A percentile compares a stretch with the other conserved stretches of the same genome.
Conservation (phyloP, 2,797 vertebrate species). For the Numenius phaeopus region DNA sequence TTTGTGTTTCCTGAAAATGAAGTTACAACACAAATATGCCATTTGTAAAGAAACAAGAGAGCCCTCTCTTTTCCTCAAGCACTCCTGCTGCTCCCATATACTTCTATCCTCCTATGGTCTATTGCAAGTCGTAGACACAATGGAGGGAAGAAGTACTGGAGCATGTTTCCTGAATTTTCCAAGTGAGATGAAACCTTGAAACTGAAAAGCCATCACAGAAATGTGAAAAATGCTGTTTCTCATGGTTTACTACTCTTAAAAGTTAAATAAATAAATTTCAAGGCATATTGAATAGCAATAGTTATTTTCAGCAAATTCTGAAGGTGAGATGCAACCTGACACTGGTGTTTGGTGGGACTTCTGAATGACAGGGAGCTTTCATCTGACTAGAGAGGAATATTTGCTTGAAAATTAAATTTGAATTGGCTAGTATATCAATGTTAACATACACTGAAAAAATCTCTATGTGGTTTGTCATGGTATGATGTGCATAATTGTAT, state of each 20-base stretch:
- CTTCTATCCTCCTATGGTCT: not conserved
- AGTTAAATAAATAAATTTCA: not conserved
- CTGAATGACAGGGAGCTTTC: not conserved
- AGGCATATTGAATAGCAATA: not conserved
- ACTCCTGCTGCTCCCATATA: not conserved
- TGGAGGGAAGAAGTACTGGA: not conserved
- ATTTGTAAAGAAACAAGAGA: not conserved
- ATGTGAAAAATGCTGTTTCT: not conserved
- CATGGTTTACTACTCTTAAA: not conserved
- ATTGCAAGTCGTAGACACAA: not conserved
- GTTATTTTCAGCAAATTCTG: not conserved
- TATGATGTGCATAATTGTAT: not conserved
- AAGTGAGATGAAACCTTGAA: not conserved
- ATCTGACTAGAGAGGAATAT: not conserved
- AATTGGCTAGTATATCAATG: not conserved
- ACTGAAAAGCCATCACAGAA: not conserved
- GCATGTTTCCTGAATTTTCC: not conserved
- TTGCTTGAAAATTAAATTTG: not conserved
- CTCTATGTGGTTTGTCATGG: not conserved
- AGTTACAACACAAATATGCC: not conserved
- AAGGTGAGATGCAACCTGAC: not conserved
- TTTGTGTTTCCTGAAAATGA: conserved; percentile 87
- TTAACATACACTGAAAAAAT: not conserved
- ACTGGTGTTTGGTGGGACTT: not conserved
- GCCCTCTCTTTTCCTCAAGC: not conserved